Conservation (phyloP, 2,113 vertebrate genomes). For the Apaloderma vittatum region DNA sequence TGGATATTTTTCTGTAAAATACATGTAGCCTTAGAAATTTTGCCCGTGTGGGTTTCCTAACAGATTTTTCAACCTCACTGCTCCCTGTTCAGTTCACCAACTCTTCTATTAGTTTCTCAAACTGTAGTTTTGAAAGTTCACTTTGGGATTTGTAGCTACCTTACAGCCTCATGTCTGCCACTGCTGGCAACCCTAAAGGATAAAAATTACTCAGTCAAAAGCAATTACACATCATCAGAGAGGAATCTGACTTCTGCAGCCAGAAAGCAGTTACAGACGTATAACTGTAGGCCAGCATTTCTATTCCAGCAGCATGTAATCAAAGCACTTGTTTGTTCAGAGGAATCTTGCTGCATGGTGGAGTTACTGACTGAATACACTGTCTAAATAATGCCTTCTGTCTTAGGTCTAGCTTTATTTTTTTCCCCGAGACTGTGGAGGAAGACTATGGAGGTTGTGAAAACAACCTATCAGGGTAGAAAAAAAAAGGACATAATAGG, state of each 20-base stretch:
- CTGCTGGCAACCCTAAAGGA: not conserved
- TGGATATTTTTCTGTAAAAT: not conserved
- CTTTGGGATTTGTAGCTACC: not conserved
- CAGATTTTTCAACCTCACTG: not conserved
- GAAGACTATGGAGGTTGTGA: not conserved
- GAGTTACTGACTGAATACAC: not conserved
- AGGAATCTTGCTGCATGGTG: not conserved
- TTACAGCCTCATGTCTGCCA: not conserved
- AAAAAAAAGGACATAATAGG: not conserved
- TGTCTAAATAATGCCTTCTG: slow-evolving; percentile 7
- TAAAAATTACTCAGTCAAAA: slow-evolving; percentile 30
- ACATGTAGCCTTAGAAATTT: not conserved
- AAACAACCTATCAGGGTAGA: not conserved
- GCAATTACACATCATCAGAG: slow-evolving; percentile 37
- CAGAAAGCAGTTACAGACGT: not conserved
- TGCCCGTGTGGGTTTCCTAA: not conserved
- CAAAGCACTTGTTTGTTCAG: slow-evolving; percentile 52
- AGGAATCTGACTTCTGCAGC: slow-evolving; percentile 14
- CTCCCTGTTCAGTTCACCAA: not conserved
- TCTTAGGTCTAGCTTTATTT: not conserved
- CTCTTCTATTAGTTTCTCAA: not conserved
- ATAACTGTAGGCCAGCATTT: not conserved
- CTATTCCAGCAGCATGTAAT: slow-evolving; percentile 6
- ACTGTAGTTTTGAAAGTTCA: not conserved
- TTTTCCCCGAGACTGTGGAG: not conserved